Evolutionary conservation across 2,797 vertebrate species (phyloP), one percentile per base, ranked within the genome.

Genomic region (Karalla daura): DNA sequence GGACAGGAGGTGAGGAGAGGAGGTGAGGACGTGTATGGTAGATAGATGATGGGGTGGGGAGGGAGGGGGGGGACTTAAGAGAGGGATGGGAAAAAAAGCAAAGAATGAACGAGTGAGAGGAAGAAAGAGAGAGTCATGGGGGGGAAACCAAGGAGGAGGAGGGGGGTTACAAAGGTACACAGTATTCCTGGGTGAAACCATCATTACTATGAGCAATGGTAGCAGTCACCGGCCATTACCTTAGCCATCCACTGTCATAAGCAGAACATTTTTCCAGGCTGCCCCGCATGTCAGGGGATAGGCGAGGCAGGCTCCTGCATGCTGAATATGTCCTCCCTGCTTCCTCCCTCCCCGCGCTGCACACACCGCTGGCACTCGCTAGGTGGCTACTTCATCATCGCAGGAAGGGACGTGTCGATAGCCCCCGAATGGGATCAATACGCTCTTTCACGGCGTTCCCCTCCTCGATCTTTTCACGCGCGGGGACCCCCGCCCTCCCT

Each of bases 171-270:
- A 83, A 84, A 89, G 78, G 87, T 91, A 85, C 86, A 89, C 86
- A 84, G 87, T 87, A 90, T 92, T 91, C 84, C 89, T 83, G 66
- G 71, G 85, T 93, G 90, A 90, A 89, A 91, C 90, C 87, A 90
- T 94, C 92, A 94, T 91, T 90, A 92, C 91, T 86, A 80, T 93
- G 91, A 94, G 91, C 91, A 93, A 93, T 94, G 89, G 90, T 89
- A 83, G 92, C 90, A 91, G 92, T 93, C 93, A 92, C 85, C 87
- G 87, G 83, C 86, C 89, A 93, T 94, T 94, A 94, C 92, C 88
- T 88, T 83, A 84, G 85, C 87, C 91, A 93, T 94, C 91, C 91
- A 93, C 89, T 91, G 90, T 93, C 89, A 94, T 93, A 90, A 92
- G 85, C 86, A 93, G 87, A 82, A 88, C 84, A 88, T 91, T 93